Evolutionary conservation across 2,888 invertebrate species (phyloP), one percentile per base, ranked within the genome.

Genomic region (Eupithecia dodoneata): DNA sequence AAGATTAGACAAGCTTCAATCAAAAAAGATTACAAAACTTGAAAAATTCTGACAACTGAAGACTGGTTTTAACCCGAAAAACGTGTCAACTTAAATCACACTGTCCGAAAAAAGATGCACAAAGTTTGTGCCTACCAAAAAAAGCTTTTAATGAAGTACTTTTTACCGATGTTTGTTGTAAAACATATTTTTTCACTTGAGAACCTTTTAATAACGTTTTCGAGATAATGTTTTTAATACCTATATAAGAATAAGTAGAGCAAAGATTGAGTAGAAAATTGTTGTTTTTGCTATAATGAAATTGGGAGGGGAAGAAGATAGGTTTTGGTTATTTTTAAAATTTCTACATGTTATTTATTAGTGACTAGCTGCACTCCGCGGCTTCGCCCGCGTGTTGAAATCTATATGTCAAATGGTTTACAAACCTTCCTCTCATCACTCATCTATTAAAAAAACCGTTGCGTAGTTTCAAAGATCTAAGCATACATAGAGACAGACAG

Each of bases 161-260:
- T 7, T 18, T 15, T n/a, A 15, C 13, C 15, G 18, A 13, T 15
- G 13, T 41, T 65, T 41, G 12, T 65, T 13, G 47, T 47, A 63
- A 74, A 74, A 47, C 41, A 30, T 45, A 47, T 69, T 74, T 65
- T 65, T 42, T 30, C 66, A 45, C 18, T 69, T 69, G 7, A 59
- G 41, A 73, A 73, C 52, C 15, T 74, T 74, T 69, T 69, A 66
- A 74, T 45, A 59, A 69, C 15, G 41, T 74, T 74, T 55, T n/a
- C 52, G 6, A 41, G 67, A 45, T 70, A 70, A 74, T 70, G 45
- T 30, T 74, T 74, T n/a, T n/a, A n/a, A n/a, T n/a, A n/a, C n/a
- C n/a, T n/a, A n/a, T n/a, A n/a, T n/a, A n/a, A n/a, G n/a, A n/a
- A 52, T 52, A 15, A 52, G n/a, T n/a, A n/a, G n/a, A 55, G 55